Evolutionary conservation across 2,888 invertebrate species (phyloP), one percentile per base, ranked within the genome.

Genomic region (Hydriomena furcata): DNA sequence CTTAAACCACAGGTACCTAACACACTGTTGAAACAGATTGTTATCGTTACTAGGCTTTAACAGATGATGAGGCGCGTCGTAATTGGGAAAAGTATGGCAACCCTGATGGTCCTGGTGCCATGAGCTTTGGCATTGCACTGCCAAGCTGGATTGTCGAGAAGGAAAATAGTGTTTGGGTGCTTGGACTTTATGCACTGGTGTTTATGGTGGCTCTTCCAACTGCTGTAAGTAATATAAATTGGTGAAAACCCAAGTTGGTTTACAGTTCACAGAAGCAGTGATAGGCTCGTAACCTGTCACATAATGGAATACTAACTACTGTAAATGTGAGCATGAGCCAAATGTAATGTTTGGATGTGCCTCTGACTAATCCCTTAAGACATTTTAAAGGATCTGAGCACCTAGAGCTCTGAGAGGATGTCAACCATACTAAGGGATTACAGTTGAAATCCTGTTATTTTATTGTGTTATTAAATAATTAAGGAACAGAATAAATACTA

Each of bases 91-190:
- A 97, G 79, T 98, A 99, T 92, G 99, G 99, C 12, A 99, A 99
- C 91, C 99, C 99, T 0, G 99, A 99, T 92, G 99, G 99, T 1
- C 99, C 99, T 0, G 99, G 98, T 58, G 99, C 98, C 13, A 99
- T 98, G 94, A 98, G 97, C 68, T 99, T 99, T 92, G 99, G 99
- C 50, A 99, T 99, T 78, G 99, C 99, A 5, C 83, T 99, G 43
- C 99, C 99, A 4, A 99, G 99, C 44, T 99, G 99, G 99, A 98
- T 99, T 80, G 98, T 99, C 6, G 99, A 99, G 76, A 98, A 99
- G 81, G 98, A 99, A 84, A 99, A 99, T 81, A 99, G 99, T 63
- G 94, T 99, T 13, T 99, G 98, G 98, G 99, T 98, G 4, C 91
- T 99, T 37, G 98, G 98, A 2, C 92, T 98, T 1, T 99, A 99